phyloP scores from a whole-genome alignment of 1,140 invertebrate genomes.

The Ostrea denselamellosa region DNA sequence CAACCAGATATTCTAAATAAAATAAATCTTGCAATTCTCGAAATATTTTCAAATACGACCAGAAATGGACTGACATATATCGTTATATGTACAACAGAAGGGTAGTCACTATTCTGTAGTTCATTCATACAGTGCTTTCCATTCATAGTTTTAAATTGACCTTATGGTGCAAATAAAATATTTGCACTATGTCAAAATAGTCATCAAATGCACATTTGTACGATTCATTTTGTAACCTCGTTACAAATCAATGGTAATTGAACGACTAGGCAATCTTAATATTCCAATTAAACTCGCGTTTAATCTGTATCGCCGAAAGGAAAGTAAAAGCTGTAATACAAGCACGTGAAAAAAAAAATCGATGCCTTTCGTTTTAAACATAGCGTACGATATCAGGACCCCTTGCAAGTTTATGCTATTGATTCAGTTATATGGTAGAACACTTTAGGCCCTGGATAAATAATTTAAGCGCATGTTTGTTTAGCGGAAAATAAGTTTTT shows the following conservation, averaged over 20 bases:
- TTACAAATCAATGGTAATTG: slow-evolving; percentile 32
- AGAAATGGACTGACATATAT: no score
- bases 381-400: slow-evolving; percentile 13
- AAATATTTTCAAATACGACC: no score
- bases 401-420: neutral
- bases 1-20: no score
- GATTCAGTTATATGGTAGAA: slow-evolving; percentile 21
- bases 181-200: slow-evolving; percentile 1
- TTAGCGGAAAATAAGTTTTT: slow-evolving; percentile 11
- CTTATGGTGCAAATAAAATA: neutral
- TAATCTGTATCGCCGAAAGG: slow-evolving; percentile 20
- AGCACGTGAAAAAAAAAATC: slow-evolving; percentile 9
- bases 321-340: slow-evolving; percentile 25
- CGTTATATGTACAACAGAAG: no score
- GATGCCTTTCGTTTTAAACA: slow-evolving; percentile 35
- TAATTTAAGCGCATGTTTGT: slow-evolving; percentile 17
- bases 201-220: neutral
- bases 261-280: slow-evolving; percentile 6
- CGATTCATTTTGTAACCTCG: neutral
- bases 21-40: no score
- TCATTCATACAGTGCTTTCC: neutral
- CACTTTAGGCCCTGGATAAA: neutral
- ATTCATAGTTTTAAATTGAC: neutral
- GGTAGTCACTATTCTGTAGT: no score
- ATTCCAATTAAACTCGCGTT: slow-evolving; percentile 39